A percentile compares a stretch with the other conserved stretches of the same genome.
Evolutionary conservation across 2,888 invertebrate species (phyloP).

Genomic region (Euphydryas editha): DNA sequence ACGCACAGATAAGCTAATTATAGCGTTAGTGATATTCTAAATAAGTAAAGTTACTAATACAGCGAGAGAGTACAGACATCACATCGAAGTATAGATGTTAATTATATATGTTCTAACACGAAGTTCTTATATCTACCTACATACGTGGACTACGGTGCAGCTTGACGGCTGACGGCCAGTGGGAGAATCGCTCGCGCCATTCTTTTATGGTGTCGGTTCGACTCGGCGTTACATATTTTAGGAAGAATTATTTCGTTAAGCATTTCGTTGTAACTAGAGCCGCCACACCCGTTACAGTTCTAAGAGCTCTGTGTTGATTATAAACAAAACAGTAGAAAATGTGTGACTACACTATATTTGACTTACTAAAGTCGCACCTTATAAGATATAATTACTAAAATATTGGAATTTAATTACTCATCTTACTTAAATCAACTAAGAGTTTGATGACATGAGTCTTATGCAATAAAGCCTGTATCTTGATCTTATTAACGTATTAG

Average conservation of each 20-base stretch:
- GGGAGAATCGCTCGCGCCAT: too few species aligned
- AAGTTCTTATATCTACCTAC: conserved; percentile 3
- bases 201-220: not conserved
- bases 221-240: not conserved
- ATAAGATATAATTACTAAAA: too few species aligned
- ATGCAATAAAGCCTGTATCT: too few species aligned
- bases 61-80: conserved; percentile 4
- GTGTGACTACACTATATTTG: too few species aligned
- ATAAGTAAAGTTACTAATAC: conserved; percentile 2
- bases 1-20: not conserved
- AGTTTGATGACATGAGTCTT: too few species aligned
- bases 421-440: too few species aligned
- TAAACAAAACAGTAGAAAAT: too few species aligned
- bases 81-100: conserved; percentile 5
- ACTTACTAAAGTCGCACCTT: too few species aligned
- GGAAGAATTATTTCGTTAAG: not conserved
- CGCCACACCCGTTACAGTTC: not conserved
- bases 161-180: not conserved
- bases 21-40: not conserved
- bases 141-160: not conserved
- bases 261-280: conserved; percentile 4
- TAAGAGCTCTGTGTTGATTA: too few species aligned
- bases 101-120: not conserved
- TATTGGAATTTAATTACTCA: too few species aligned
- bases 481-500: too few species aligned